Percentiles rank a stretch among this genome's conserved stretches.
Conservation (phyloP, 2,888 invertebrate species). For the Altica lythri region DNA sequence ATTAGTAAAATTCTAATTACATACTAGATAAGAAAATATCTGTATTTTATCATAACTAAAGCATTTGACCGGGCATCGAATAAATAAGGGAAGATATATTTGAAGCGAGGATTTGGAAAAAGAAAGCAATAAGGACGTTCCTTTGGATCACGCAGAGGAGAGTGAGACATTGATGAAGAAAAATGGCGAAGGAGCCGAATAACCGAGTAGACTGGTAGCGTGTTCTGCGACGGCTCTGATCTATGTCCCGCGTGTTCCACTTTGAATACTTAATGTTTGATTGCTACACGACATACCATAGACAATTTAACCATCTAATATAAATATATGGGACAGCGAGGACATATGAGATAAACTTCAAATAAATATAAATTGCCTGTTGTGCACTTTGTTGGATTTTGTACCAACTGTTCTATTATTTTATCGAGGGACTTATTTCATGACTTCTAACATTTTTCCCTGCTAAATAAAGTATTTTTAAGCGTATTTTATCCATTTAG, state of each 20-base stretch:
- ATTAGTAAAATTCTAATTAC: too few relatives aligned
- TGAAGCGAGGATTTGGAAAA: slow-evolving; percentile 44
- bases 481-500: too few relatives aligned
- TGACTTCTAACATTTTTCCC: too few relatives aligned
- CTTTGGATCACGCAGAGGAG: slow-evolving; percentile 53
- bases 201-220: slow-evolving; percentile 39
- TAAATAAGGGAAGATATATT: slow-evolving; percentile 39
- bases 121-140: slow-evolving; percentile 53
- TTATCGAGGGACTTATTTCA: not conserved
- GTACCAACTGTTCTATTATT: slow-evolving; percentile 3
- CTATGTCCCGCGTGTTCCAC: slow-evolving; percentile 50
- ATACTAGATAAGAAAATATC: too few relatives aligned
- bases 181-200: slow-evolving; percentile 50
- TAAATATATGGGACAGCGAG: slow-evolving; percentile 41
- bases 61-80: not conserved
- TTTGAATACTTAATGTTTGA: slow-evolving; percentile 55
- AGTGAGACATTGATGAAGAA: slow-evolving; percentile 53
- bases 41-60: slow-evolving; percentile 2
- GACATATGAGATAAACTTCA: slow-evolving; percentile 34
- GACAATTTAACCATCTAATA: slow-evolving; percentile 50
- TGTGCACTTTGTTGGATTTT: slow-evolving; percentile 29
- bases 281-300: slow-evolving; percentile 51
- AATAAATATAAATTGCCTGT: slow-evolving; percentile 35
- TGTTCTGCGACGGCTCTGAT: slow-evolving; percentile 47
- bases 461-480: too few relatives aligned